Percentiles rank a stretch among this genome's conserved stretches.
These are phyloP conservation scores for Merluccius polli DNA, from an alignment of 2,797 vertebrate genomes.

Conservation along the genomic window DNA sequence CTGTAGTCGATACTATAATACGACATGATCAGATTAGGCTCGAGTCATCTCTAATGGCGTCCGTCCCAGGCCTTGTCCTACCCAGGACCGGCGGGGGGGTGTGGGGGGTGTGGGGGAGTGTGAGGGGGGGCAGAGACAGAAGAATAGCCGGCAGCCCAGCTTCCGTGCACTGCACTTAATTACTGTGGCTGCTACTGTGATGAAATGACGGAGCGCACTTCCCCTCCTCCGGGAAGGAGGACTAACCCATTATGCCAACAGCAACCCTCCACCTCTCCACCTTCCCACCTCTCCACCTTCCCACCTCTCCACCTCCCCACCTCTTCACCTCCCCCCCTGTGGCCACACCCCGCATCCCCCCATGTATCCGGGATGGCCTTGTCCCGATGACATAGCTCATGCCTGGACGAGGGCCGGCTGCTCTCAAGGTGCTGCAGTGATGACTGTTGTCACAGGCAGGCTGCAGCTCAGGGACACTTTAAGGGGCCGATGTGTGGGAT, in stretches of 20 bases:
- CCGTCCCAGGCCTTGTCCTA: slow-evolving; percentile 21
- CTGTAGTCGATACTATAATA: slow-evolving; percentile 23
- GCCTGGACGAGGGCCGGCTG: neutral
- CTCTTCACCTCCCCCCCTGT: neutral
- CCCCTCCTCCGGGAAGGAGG: neutral
- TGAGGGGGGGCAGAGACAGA: no score
- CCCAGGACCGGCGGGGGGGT: neutral
- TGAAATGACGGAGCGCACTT: neutral
- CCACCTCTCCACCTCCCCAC: neutral
- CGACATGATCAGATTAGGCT: slow-evolving; percentile 7
- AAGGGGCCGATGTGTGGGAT: slow-evolving; percentile 1
- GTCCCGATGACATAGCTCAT: neutral
- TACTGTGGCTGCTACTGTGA: neutral
- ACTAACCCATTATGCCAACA: neutral
- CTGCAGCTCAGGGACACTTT: neutral
- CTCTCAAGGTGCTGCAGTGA: neutral
- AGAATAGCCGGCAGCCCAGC: neutral
- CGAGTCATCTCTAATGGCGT: slow-evolving; percentile 52
- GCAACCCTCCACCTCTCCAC: neutral
- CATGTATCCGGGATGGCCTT: neutral
- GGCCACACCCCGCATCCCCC: neutral
- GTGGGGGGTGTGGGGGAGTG: slow-evolving; percentile 7
- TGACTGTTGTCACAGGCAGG: neutral
- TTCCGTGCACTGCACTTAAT: neutral
- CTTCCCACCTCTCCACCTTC: neutral